Evolutionary conservation across 2,888 invertebrate genomes (phyloP).

Genomic region (Poecilus cupreus): DNA sequence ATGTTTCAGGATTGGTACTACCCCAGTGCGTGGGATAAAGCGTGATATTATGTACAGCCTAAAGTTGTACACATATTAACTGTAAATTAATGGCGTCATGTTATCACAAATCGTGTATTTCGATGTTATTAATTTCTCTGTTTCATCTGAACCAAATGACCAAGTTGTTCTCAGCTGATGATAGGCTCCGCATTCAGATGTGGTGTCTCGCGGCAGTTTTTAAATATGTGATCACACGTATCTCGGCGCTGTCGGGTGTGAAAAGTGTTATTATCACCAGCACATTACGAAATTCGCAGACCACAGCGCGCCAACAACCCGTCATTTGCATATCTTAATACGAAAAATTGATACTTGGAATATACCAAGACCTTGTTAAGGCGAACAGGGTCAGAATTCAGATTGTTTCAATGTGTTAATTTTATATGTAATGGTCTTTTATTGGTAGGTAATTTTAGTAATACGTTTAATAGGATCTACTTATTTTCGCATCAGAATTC

Average conservation of each 20-base stretch:
- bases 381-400: background rate
- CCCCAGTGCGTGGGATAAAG: no score
- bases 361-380: constrained; percentile 9
- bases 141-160: constrained; percentile 2
- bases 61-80: no score
- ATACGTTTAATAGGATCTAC: constrained; percentile 24
- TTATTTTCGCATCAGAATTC: constrained; percentile 29
- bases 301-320: background rate
- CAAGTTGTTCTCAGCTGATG: background rate
- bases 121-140: background rate
- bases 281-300: constrained; percentile 41
- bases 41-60: no score
- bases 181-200: constrained; percentile 22
- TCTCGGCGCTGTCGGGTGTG: constrained; percentile 15
- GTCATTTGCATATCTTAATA: constrained; percentile 44
- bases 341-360: constrained; percentile 24
- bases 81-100: no score
- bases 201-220: constrained; percentile 8
- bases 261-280: constrained; percentile 40
- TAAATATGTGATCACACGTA: constrained; percentile 28
- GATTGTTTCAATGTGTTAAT: constrained; percentile 26
- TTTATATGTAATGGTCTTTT: constrained; percentile 11
- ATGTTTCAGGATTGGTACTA: no score
- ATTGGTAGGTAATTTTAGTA: constrained; percentile 17
- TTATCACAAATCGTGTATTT: no score